Evolutionary conservation across 2,797 vertebrate genomes (phyloP).

Genomic region (Masticophis lateralis): DNA sequence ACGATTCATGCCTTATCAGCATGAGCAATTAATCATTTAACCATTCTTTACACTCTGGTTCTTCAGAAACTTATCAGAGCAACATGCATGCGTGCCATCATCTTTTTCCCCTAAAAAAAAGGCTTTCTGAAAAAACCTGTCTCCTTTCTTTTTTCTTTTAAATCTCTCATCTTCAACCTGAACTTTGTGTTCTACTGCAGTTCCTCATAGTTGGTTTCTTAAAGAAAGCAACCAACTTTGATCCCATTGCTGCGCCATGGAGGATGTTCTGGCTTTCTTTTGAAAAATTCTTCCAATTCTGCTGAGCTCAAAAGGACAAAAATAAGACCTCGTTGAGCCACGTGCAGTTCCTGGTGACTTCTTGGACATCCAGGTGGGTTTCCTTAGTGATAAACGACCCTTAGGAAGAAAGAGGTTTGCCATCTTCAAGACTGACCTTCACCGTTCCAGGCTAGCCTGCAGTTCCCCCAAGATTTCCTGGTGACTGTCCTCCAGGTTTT

Average conservation of each 20-base stretch:
- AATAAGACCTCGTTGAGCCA: not conserved
- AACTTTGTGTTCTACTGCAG: not conserved
- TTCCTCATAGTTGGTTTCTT: not conserved
- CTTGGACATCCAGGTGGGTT: not conserved
- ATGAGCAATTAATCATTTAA: not conserved
- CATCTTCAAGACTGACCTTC: not conserved
- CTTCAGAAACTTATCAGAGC: not conserved
- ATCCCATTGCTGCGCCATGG: not conserved
- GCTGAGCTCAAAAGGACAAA: not conserved
- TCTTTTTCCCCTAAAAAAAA: not conserved
- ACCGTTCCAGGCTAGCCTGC: not conserved
- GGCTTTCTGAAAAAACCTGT: not conserved
- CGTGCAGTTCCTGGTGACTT: not conserved
- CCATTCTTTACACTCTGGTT: not conserved
- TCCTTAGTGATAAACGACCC: not conserved
- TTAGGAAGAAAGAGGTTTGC: not conserved
- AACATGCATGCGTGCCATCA: not conserved
- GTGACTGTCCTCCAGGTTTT: not conserved
- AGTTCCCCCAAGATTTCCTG: not conserved
- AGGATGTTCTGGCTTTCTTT: not conserved
- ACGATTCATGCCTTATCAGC: slow-evolving; percentile 33
- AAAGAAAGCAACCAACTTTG: not conserved
- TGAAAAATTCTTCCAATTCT: not conserved
- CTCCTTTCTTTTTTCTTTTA: not conserved
- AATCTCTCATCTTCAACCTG: not conserved